These are phyloP conservation scores for Scomberomorus guttatus DNA, from an alignment of 2,797 vertebrate species.

Conservation along the genomic window DNA sequence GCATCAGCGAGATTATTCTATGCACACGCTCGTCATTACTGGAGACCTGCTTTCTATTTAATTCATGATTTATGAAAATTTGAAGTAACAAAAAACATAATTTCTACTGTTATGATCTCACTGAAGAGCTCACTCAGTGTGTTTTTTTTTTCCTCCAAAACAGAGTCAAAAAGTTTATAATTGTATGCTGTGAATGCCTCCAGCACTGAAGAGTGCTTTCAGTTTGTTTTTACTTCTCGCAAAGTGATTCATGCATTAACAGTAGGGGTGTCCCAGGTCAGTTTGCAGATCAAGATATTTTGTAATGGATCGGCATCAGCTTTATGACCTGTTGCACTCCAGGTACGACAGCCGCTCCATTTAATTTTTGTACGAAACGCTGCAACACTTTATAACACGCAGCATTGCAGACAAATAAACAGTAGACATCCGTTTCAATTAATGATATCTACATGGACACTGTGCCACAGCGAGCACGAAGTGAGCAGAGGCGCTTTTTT, in stretches of 20 bases:
- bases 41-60: conserved; percentile 44
- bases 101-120: conserved; percentile 20
- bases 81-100: conserved; percentile 38
- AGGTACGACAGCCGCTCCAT: not conserved
- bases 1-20: conserved; percentile 36
- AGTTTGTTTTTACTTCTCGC: conserved; percentile 35
- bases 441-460: not conserved
- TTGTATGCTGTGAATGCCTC: conserved; percentile 47
- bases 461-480: not conserved
- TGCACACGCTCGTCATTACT: conserved; percentile 57
- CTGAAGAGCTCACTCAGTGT: not conserved
- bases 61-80: conserved; percentile 18
- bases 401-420: not conserved
- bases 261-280: conserved; percentile 59
- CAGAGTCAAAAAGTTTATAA: conserved; percentile 30
- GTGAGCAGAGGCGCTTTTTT: not conserved
- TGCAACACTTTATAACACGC: not conserved
- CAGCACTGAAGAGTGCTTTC: conserved; percentile 59
- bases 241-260: conserved; percentile 51
- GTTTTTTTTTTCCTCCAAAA: conserved; percentile 18
- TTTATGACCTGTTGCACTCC: not conserved
- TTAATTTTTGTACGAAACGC: not conserved
- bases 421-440: not conserved
- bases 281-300: conserved; percentile 26
- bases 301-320: not conserved